A percentile compares a stretch with the other conserved stretches of the same genome.
Evolutionary conservation across 2,113 vertebrate genomes (phyloP).

Genomic region (Phycodurus eques): DNA sequence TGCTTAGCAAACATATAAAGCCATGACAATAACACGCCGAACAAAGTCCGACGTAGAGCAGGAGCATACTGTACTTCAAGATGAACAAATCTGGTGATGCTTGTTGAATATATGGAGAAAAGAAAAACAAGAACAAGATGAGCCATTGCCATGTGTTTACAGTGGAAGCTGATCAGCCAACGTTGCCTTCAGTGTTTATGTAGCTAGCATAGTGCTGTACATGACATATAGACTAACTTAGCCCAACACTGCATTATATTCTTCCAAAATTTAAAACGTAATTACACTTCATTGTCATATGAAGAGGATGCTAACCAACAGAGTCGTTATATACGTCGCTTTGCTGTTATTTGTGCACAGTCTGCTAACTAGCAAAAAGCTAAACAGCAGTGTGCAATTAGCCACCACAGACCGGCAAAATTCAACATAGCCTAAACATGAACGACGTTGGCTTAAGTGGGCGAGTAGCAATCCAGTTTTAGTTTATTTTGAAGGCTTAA

Average conservation of each 20-base stretch:
- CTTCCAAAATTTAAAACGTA: background rate
- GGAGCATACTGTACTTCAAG: background rate
- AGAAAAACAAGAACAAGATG: background rate
- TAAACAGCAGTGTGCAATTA: constrained; percentile 18
- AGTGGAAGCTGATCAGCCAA: constrained; percentile 23
- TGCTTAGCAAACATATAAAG: background rate
- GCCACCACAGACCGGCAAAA: background rate
- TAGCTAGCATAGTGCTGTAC: constrained; percentile 15
- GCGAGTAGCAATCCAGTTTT: background rate
- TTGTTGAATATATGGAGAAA: background rate
- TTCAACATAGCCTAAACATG: background rate
- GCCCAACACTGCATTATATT: rapidly evolving
- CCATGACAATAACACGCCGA: background rate
- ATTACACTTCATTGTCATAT: background rate
- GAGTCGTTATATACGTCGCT: background rate
- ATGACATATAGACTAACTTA: constrained; percentile 14
- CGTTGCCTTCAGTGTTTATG: constrained; percentile 26
- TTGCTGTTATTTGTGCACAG: constrained; percentile 21
- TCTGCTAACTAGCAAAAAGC: constrained; percentile 58
- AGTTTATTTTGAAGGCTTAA: constrained; percentile 45
- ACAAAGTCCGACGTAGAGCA: background rate
- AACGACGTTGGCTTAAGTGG: background rate
- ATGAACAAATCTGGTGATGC: background rate
- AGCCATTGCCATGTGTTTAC: constrained; percentile 31
- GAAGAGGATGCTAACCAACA: background rate